Evolutionary conservation across 1,140 invertebrate species (phyloP).

Genomic region (Venturia canescens): DNA sequence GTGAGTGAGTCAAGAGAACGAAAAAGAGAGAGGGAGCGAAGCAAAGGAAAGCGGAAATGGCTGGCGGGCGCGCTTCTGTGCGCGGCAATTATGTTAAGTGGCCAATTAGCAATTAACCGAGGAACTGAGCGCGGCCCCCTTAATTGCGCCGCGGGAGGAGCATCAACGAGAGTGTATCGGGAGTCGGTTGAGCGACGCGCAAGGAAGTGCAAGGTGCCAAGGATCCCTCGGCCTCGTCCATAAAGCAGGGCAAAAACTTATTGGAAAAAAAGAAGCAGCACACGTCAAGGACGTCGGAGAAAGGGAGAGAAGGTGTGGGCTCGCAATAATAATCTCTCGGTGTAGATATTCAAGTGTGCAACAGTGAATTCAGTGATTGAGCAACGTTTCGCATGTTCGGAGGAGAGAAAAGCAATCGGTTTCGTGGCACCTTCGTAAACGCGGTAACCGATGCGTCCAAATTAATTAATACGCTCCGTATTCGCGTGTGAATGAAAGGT

Average conservation of each 20-base stretch:
- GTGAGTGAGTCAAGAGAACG: conserved; percentile 42
- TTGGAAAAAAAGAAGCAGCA: conserved; percentile 36
- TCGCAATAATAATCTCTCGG: conserved; percentile 1
- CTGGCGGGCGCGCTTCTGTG: conserved; percentile 62
- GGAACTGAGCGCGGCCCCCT: conserved; percentile 64
- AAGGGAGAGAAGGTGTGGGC: conserved; percentile 2
- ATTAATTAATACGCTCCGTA: neutral
- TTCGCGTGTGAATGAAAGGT: neutral
- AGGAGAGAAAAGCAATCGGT: conserved; percentile 4
- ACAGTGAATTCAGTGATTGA: conserved; percentile 29
- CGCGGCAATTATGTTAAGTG: conserved; percentile 71
- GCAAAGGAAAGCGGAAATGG: conserved; percentile 65
- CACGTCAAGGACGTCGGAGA: conserved; percentile 49
- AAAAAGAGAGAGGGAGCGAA: conserved; percentile 56
- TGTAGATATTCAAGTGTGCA: conserved; percentile 17
- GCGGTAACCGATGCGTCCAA: neutral
- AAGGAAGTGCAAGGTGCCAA: conserved; percentile 38
- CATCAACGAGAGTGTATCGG: conserved; percentile 28
- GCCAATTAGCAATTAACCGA: conserved; percentile 71
- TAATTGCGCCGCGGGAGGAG: conserved; percentile 48
- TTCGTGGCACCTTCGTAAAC: conserved; percentile 23
- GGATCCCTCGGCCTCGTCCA: neutral
- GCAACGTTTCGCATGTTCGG: neutral
- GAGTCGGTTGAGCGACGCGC: conserved; percentile 20
- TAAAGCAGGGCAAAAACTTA: conserved; percentile 13